Evolutionary conservation across 2,888 invertebrate species (phyloP), one percentile per base, ranked within the genome.

Genomic region (Iphiclides podalirius): DNA sequence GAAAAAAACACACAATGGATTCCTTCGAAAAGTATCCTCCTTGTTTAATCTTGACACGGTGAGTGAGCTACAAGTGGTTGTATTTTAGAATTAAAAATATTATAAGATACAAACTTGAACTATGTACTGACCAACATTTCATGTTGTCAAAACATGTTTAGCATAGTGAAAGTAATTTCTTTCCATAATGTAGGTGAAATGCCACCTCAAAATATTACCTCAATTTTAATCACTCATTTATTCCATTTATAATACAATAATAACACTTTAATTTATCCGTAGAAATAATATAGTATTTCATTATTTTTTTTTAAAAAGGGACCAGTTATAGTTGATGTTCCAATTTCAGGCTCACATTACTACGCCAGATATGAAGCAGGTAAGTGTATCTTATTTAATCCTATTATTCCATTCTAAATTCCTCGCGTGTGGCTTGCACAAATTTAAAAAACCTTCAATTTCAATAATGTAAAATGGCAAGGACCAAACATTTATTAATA

Each of bases 21-120:
- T 96, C 83, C 94, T 95, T 79, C 95, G 95, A 90, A 96, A 95
- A 91, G 95, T 95, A 66, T 95, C 95, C 66, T 94, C 94, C 64
- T 91, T 95, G 67, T 95, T 95, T 90, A 95, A 95, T 90, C 92
- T 96, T 86, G 95, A 95, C 77, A 92, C 92, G 93, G 94, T 95
- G 91, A 95, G 89, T 87, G 71, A 75, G 76, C 58, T 49, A 40
- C 46, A 33, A 52, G 47, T 45, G 52, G 28, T 53, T 47, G 49
- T 52, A 42, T 41, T 47, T 54, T 50, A 44, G 28, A 52, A 50
- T 42, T 40, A 28, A 16, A 40, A 50, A 17, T 37, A 20, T n/a
- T 31, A 44, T 31, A 46, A 31, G 36, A 37, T 37, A 46, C 31
- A 17, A 51, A 28, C 43, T 51, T 46, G 44, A 44, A 44, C 50